Base-by-base conservation (phyloP, 1,140 invertebrate species). In the Acromyrmex echinatior region DNA sequence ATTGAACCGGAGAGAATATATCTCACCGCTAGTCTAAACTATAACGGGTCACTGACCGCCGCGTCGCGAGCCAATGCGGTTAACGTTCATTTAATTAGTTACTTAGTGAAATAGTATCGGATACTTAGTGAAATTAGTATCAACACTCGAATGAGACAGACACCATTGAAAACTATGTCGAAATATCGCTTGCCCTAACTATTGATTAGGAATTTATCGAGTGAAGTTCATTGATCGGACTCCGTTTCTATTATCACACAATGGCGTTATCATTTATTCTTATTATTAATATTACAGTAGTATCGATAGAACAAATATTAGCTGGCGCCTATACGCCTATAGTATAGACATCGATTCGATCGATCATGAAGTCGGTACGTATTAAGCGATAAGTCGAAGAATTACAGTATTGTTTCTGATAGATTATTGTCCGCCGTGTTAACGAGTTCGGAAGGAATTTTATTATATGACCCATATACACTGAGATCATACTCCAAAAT, bases 21-120 rank as follows among this genome's bases (percentile, higher is more conserved):
- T 84, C 66, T 49, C 71, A 58, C 28, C 35, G 39, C 56, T 76
- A 65, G 71, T 77, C 58, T 85, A 85, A 85, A 85, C 81, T 85
- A 62, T 77, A 85, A 85, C 71, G 45, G 74, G 76, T 82, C 65
- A 60, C 21, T 88, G 81, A 88, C 87, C 88, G 62, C 10, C 51
- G 62, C 68, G 76, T 35, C 45, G n/a, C 76, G 56, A 56, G 35
- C 63, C 76, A 74, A 78, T 78, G 79, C 81, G 73, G 82, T 86
- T 89, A 78, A 90, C 79, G 85, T 65, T 90, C 78, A 90, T 89
- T 87, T 90, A 87, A 89, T 88, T 87, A 89, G 79, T 62, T 62
- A 79, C 66, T 88, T 90, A 90, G 79, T 84, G 65, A 90, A 90
- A 90, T 71, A 89, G 74, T 85, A 85, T 82, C 84, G 74, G 84